phyloP scores from a whole-genome alignment of 37 sponge, comb jelly and placozoan genomes.

The Haliclona indistincta region DNA sequence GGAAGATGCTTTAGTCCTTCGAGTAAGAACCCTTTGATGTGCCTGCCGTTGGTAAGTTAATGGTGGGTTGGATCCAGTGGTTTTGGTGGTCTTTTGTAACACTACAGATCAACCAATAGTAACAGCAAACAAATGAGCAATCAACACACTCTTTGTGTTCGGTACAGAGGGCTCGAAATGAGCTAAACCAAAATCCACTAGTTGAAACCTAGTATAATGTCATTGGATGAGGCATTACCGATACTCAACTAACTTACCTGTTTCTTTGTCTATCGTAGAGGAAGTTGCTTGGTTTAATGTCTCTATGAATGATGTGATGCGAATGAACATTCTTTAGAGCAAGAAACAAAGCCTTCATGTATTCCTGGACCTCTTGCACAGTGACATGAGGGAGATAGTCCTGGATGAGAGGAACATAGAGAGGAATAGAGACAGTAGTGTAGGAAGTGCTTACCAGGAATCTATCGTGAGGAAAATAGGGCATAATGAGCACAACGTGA shows the following conservation, averaged over 20 bases:
- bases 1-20: background rate
- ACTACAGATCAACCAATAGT: no score
- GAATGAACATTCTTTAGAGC: conserved; percentile 88
- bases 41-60: conserved; percentile 23
- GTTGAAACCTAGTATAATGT: conserved; percentile 48
- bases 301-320: conserved; percentile 88
- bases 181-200: conserved; percentile 90
- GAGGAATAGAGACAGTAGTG: background rate
- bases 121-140: no score
- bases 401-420: conserved; percentile 16
- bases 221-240: background rate
- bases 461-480: conserved; percentile 82
- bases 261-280: conserved; percentile 76
- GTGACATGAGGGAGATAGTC: conserved; percentile 60
- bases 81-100: no score
- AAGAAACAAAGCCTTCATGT: conserved; percentile 85
- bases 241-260: conserved; percentile 28
- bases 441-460: conserved; percentile 63
- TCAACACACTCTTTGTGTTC: no score
- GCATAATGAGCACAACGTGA: conserved; percentile 89
- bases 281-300: conserved; percentile 99
- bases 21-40: conserved; percentile 14
- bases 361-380: conserved; percentile 55
- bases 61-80: no score
- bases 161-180: conserved; percentile 67